These are phyloP conservation scores for Zootoca vivipara DNA, from an alignment of 2,113 vertebrate genomes.

Conservation along the genomic window DNA sequence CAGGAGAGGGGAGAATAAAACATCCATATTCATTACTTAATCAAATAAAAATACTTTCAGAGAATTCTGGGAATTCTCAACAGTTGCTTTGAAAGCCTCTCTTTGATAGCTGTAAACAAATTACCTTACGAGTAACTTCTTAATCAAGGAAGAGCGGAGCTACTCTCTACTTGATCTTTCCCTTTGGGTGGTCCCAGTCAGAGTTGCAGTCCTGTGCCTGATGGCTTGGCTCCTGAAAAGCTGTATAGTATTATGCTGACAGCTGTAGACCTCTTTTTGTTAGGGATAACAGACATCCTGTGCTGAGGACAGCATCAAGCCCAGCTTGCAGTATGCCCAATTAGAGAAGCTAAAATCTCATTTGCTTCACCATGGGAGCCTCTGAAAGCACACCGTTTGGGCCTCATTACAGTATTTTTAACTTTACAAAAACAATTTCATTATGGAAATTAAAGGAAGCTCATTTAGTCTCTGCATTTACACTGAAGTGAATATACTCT, in stretches of 20 bases:
- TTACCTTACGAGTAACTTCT: slow-evolving; percentile 80
- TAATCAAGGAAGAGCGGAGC: slow-evolving; percentile 76
- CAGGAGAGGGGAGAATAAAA: slow-evolving; percentile 52
- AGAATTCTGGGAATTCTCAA: slow-evolving; percentile 77
- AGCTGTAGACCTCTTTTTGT: slow-evolving; percentile 86
- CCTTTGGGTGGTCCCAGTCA: slow-evolving; percentile 83
- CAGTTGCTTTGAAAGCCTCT: slow-evolving; percentile 71
- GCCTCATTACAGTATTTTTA: slow-evolving; percentile 88
- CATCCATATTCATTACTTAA: slow-evolving; percentile 82
- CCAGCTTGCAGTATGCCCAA: slow-evolving; percentile 85
- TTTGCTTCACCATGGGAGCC: slow-evolving; percentile 85
- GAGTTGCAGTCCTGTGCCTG: slow-evolving; percentile 69
- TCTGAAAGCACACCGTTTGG: slow-evolving; percentile 83
- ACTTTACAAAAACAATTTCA: slow-evolving; percentile 88
- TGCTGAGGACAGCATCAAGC: slow-evolving; percentile 78
- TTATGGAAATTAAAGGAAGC: slow-evolving; percentile 87
- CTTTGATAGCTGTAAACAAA: slow-evolving; percentile 82
- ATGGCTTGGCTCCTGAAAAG: slow-evolving; percentile 76
- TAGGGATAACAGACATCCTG: slow-evolving; percentile 83
- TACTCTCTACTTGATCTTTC: slow-evolving; percentile 77
- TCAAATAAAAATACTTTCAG: slow-evolving; percentile 75
- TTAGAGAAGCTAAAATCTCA: slow-evolving; percentile 88
- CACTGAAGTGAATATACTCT: slow-evolving; percentile 80
- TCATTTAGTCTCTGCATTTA: slow-evolving; percentile 78
- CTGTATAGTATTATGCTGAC: slow-evolving; percentile 76